phyloP scores from a whole-genome alignment of 2,797 vertebrate species.

The Lates japonicus region DNA sequence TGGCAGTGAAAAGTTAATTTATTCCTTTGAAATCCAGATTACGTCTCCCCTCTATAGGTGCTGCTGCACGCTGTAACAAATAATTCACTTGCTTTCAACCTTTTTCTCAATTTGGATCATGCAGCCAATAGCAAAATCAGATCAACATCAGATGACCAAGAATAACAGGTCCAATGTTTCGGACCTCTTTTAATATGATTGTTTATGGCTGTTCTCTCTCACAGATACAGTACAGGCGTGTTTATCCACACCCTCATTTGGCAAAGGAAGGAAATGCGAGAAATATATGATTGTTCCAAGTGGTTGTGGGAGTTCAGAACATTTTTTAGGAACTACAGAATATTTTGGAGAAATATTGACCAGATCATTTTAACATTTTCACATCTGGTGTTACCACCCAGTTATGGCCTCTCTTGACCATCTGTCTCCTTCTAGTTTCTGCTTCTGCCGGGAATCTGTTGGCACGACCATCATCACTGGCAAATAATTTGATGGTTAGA shows the following conservation, averaged over 20 bases:
- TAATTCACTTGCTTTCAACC: not conserved
- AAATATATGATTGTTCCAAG: not conserved
- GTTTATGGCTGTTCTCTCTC: not conserved
- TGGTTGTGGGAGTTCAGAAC: conserved; percentile 8
- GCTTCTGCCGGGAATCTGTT: not conserved
- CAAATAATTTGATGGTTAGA: not conserved
- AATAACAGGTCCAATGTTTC: not conserved
- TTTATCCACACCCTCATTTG: conserved; percentile 41
- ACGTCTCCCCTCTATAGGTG: conserved; percentile 11
- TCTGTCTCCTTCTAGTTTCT: not conserved
- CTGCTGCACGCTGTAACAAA: conserved; percentile 9
- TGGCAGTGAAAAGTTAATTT: conserved; percentile 27
- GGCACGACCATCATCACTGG: not conserved
- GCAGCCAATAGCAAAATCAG: not conserved
- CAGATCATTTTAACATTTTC: conserved; percentile 25
- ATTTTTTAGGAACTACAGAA: conserved; percentile 11
- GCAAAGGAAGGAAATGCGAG: not conserved
- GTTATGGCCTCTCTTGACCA: conserved; percentile 8
- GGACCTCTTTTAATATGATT: not conserved
- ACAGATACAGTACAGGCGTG: conserved; percentile 1
- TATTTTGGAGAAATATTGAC: conserved; percentile 39
- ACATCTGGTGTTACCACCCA: conserved; percentile 50
- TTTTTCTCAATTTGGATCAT: not conserved
- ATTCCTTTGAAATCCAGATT: conserved; percentile 1
- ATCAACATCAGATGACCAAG: not conserved